Evolutionary conservation across 2,113 vertebrate species (phyloP).

Genomic region (Misgurnus anguillicaudatus): DNA sequence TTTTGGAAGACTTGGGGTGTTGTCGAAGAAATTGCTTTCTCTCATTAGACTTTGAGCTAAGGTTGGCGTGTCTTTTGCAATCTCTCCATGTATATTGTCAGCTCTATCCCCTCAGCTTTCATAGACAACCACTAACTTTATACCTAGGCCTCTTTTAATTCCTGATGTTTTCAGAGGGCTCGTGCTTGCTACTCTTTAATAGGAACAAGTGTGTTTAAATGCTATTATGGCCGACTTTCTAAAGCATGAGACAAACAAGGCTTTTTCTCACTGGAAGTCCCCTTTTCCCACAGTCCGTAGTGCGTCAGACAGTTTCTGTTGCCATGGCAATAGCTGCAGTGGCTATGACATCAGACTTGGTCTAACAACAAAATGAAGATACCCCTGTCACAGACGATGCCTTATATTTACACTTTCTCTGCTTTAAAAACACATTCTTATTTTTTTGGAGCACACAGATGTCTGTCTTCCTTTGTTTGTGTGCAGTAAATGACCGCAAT

Average conservation of each 20-base stretch:
- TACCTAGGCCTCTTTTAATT: background rate
- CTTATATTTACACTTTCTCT: slow-evolving; percentile 25
- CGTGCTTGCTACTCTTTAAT: background rate
- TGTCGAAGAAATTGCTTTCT: slow-evolving; percentile 20
- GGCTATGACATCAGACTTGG: slow-evolving; percentile 43
- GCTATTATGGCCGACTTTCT: background rate
- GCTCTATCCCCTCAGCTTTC: background rate
- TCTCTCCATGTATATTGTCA: background rate
- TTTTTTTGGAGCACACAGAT: background rate
- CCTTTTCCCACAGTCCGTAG: background rate
- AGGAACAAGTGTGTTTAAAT: background rate
- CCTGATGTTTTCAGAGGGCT: background rate
- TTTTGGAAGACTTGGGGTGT: slow-evolving; percentile 41
- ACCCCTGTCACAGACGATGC: slow-evolving; percentile 2
- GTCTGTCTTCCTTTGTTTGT: slow-evolving; percentile 62
- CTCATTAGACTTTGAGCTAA: background rate
- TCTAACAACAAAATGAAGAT: slow-evolving; percentile 28
- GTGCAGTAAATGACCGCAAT: slow-evolving; percentile 24
- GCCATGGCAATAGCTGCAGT: slow-evolving; percentile 43
- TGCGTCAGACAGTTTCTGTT: slow-evolving; percentile 33
- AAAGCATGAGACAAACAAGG: slow-evolving; percentile 11
- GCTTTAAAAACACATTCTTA: background rate
- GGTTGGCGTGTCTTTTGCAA: background rate
- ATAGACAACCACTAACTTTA: background rate
- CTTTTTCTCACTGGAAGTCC: slow-evolving; percentile 25